Percentiles rank a stretch among this genome's conserved stretches.
Conservation (phyloP, 2,888 invertebrate genomes). For the Chymomyza fuscimana region DNA sequence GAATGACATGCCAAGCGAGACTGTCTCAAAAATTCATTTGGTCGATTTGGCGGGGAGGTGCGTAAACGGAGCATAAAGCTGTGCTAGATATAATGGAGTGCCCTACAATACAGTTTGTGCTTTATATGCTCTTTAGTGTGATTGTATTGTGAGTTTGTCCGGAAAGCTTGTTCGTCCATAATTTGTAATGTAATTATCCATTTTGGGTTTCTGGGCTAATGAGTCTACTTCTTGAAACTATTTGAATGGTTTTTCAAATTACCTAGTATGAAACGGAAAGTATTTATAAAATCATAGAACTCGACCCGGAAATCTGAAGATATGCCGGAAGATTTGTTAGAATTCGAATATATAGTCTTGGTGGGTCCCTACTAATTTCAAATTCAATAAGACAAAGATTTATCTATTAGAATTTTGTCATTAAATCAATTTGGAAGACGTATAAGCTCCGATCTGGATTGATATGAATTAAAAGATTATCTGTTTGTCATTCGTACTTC, state of each 20-base stretch:
- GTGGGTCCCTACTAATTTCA: no score
- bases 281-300: neutral
- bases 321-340: no score
- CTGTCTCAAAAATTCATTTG: slow-evolving; percentile 92
- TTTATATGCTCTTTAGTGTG: neutral
- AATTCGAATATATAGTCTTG: no score
- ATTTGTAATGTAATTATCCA: neutral
- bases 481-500: no score
- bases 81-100: slow-evolving; percentile 11
- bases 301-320: no score
- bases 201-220: neutral
- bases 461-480: no score
- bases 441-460: no score
- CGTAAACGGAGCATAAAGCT: slow-evolving; percentile 57
- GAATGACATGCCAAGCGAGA: slow-evolving; percentile 93
- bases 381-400: no score
- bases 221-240: neutral
- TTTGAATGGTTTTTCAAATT: neutral
- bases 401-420: no score
- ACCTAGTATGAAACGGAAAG: neutral
- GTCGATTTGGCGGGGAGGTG: slow-evolving; percentile 94
- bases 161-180: neutral
- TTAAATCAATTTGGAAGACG: no score
- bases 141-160: neutral
- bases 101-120: neutral